Base-by-base conservation (phyloP, 2,797 vertebrate genomes). In the Clarias laeviceps region DNA sequence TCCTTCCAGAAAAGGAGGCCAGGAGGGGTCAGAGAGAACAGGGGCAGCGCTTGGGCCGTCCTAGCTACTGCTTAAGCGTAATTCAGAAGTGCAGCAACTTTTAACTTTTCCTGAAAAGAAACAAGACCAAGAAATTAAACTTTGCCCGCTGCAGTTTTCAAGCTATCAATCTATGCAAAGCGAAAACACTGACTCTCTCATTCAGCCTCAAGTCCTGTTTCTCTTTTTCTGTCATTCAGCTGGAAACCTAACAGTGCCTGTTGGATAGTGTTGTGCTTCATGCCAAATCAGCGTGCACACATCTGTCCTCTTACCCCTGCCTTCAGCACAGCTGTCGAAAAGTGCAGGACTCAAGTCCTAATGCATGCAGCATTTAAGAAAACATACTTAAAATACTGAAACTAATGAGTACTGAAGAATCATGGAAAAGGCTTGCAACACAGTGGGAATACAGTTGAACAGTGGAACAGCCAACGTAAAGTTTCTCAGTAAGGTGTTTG, bases 21-120 rank as follows among this genome's bases (percentile, higher is more conserved):
- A 59, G 20, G 80, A 77, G 82, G 86, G 86, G 82, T 84, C 69
- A 59, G 68, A 59, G 72, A 68, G 82, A 82, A 82, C 62, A 76
- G 65, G 32, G 32, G 66, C 56, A 65, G 29, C 40, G 32, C 12
- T 59, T 27, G 54, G 57, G 65, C 81, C 32, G 2, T 74, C 69
- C 62, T 59, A 8, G 77, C 57, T 80, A 54, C 57, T 70, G 12
- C 27, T 56, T 1, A 18, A 45, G 22, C 32, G 29, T 79, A 72
- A 79, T 80, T 80, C 72, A 68, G 62, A 73, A 65, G 70, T 65
- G 74, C 72, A 57, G 32, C 56, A 45, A 79, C 85, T 65, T 87
- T 40, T 12, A 72, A 34, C 37, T 82, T 82, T 34, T 85, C 65
- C 34, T 34, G 20, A 22, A 50, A 61, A 20, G 74, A 72, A 74